Base-by-base conservation (phyloP, 2,113 vertebrate genomes). In the Fregetta grallaria region DNA sequence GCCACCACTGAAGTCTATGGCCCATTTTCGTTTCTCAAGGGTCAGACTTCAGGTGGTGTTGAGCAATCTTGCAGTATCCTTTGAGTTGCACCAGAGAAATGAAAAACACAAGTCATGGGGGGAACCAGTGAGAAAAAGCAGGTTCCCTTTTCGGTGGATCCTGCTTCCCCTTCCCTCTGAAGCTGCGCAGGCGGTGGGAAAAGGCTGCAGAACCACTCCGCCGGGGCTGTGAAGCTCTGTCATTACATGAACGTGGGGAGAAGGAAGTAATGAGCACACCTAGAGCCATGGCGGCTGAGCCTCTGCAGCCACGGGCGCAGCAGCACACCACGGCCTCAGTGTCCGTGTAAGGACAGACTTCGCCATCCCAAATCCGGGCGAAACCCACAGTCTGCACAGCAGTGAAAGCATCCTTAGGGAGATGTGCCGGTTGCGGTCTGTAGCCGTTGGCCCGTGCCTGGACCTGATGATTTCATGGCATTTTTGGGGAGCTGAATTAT, bases 11-110 rank as follows among this genome's bases (percentile, higher is more conserved):
- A 84, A 70, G 40, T 7, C 68, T 53, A 27, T 8, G 11, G 18
- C 67, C 52, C 52, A 4, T 93, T 96, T 95, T 96, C 27, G 1
- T 96, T 97, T 97, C 93, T 90, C 81, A 87, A 7, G 87, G 70
- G 40, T 71, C 4, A 6, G 15, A 16, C 59, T 92, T 92, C 86
- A 90, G 86, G 66, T 90, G 92, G 40, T 13, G n/a, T 15, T 8
- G 73, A 86, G 55, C 42, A 89, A 40, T 3, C 36, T 47, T 34
- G 26, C 66, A 61, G 56, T 82, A 87, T 73, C 89, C 87, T 94
- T 80, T 16, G 61, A 50, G 56, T 2, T 25, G 34, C 65, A 76
- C 8, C 18, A 61, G 73, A 87, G 94, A 97, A 97, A 95, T 34
- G 73, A 94, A 96, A 97, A 78, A 88, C 85, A 94, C 62, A 63